Conservation (phyloP, 2,888 invertebrate species). For the Bombylius discolor region DNA sequence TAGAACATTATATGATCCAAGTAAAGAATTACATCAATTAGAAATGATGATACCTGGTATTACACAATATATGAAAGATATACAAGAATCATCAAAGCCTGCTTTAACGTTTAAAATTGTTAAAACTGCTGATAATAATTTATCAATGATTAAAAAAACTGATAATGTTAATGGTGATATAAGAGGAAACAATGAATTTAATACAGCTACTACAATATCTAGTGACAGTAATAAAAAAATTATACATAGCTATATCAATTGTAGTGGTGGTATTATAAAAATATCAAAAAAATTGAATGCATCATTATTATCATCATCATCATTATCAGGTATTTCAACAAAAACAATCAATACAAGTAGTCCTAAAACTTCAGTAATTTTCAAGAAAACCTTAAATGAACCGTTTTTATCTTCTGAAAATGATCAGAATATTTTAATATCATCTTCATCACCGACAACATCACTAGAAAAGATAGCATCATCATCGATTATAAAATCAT, state of each 20-base stretch:
- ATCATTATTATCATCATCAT: neutral
- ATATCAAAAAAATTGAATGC: neutral
- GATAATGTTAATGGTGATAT: neutral
- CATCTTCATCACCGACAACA: neutral
- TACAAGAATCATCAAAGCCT: conserved; percentile 24
- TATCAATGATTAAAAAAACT: conserved; percentile 32
- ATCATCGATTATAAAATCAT: neutral
- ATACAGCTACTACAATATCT: neutral
- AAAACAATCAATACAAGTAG: no score
- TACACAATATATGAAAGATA: conserved; percentile 22
- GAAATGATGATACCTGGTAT: conserved; percentile 48
- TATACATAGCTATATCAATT: neutral
- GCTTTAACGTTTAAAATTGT: conserved; percentile 35
- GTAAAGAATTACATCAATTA: conserved; percentile 47
- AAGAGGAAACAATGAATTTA: neutral
- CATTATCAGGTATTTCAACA: no score
- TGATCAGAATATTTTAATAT: neutral
- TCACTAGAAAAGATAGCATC: neutral
- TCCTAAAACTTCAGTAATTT: no score
- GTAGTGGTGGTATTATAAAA: neutral
- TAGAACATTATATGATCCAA: conserved; percentile 53
- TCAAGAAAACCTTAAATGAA: no score
- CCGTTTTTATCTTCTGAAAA: neutral
- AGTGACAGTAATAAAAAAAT: conserved; percentile 1
- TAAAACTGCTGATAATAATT: conserved; percentile 32